These are phyloP conservation scores for Argentina silus DNA, from an alignment of 2,797 vertebrate genomes.

Conservation along the genomic window DNA sequence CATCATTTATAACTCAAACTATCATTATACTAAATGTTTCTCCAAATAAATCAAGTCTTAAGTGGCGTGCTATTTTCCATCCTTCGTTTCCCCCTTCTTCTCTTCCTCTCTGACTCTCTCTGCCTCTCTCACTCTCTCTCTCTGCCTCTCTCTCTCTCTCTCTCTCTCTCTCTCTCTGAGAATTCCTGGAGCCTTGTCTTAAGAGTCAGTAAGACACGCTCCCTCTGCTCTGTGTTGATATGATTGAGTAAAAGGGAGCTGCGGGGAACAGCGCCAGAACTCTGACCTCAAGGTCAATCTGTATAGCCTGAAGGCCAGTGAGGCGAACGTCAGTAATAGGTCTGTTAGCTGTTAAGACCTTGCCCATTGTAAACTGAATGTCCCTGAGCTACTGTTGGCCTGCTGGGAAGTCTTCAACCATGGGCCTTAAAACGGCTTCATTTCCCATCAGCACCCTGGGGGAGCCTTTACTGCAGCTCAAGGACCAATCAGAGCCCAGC, in stretches of 20 bases:
- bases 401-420: slow-evolving; percentile 64
- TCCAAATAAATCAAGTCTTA: too few species aligned
- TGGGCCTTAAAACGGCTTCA: slow-evolving; percentile 73
- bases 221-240: slow-evolving; percentile 44
- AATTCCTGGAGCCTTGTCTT: neutral
- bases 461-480: slow-evolving; percentile 61
- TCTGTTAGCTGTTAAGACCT: slow-evolving; percentile 70
- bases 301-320: slow-evolving; percentile 39
- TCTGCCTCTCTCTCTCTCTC: neutral
- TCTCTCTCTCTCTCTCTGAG: slow-evolving; percentile 29
- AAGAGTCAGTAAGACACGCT: slow-evolving; percentile 30
- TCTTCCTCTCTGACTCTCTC: neutral
- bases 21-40: slow-evolving; percentile 3
- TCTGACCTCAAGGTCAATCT: slow-evolving; percentile 53
- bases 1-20: neutral
- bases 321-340: slow-evolving; percentile 59
- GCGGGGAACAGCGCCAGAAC: slow-evolving; percentile 32
- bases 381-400: slow-evolving; percentile 59
- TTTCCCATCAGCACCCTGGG: slow-evolving; percentile 66
- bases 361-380: slow-evolving; percentile 70
- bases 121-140: neutral
- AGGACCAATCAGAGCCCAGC: slow-evolving; percentile 49
- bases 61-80: too few species aligned
- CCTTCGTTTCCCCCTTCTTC: neutral
- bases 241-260: slow-evolving; percentile 34